Conservation (phyloP, 1,140 invertebrate genomes). For the Octopus sinensis region DNA sequence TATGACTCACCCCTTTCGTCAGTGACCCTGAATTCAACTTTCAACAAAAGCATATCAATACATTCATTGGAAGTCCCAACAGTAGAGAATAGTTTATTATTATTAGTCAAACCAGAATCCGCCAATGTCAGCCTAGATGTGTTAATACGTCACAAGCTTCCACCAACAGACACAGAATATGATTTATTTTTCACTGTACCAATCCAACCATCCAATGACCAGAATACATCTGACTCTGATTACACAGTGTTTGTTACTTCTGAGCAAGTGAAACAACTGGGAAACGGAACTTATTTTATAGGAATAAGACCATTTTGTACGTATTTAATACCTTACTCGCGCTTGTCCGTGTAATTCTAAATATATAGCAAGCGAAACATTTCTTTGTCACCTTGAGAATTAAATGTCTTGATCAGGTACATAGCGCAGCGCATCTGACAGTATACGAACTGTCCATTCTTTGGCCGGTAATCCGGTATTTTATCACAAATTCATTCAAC, state of each 20-base stretch:
- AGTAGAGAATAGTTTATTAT: slow-evolving; percentile 26
- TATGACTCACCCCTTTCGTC: not conserved
- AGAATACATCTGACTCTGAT: slow-evolving; percentile 9
- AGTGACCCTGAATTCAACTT: slow-evolving; percentile 13
- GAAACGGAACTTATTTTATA: slow-evolving; percentile 31
- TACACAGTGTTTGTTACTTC: slow-evolving; percentile 30
- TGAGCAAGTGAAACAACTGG: slow-evolving; percentile 22
- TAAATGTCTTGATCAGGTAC: no score
- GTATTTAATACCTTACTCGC: not conserved
- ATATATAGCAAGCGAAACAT: no score
- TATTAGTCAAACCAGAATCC: slow-evolving; percentile 27
- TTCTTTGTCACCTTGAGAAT: no score
- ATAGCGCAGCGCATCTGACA: no score
- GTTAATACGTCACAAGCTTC: slow-evolving; percentile 27
- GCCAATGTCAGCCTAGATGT: slow-evolving; percentile 27
- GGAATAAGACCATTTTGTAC: slow-evolving; percentile 33
- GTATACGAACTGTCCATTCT: no score
- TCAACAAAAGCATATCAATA: slow-evolving; percentile 18
- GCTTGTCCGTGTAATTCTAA: no score
- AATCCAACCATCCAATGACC: not conserved
- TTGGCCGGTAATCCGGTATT: no score
- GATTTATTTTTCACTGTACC: slow-evolving; percentile 27
- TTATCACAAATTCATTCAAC: no score
- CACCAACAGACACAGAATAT: slow-evolving; percentile 28
- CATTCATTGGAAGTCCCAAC: slow-evolving; percentile 28